Evolutionary conservation across 2,797 vertebrate species (phyloP), one percentile per base, ranked within the genome.

Genomic region (Acanthurus tractus): DNA sequence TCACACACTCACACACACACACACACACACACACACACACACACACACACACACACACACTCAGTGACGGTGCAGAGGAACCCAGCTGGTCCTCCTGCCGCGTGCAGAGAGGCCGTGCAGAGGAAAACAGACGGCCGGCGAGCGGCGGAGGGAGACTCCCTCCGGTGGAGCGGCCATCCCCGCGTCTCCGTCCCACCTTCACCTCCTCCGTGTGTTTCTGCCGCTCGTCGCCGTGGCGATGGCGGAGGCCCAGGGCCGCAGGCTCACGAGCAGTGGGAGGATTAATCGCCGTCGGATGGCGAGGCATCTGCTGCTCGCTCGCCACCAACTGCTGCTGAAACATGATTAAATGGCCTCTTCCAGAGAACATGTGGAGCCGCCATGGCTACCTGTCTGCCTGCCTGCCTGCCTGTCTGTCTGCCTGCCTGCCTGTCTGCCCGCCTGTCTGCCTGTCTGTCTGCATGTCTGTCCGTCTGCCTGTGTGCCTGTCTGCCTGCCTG

Each of bases 251-350:
- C 49, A 3, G 42, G 76, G 78, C 81, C 36, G 69, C 77, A 20
- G 78, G 87, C 78, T 70, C 73, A 57, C 29, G 75, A 79, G 76
- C 65, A 56, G 82, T 55, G 71, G 80, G 82, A 87, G 93, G 93
- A 94, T 94, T 94, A 93, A 94, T 95, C 79, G 90, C 72, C 77
- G 63, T 84, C 90, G 86, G 89, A 89, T 91, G 89, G 90, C 45
- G 79, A 88, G 84, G 89, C 92, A 94, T 94, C 93, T 94, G 94
- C 91, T 90, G 83, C 89, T 87, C 76, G 73, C 76, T 82, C 81
- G n/a, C 86, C 86, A 91, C 94, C 92, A 94, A 93, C 92, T 93
- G 93, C 92, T 89, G 77, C 83, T 74, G 75, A 77, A 89, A 90
- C 88, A 89, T 89, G 92, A 93, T 94, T 87, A 92, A 94, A 90